Evolutionary conservation across 2,797 vertebrate species (phyloP).

Genomic region (Parotocinclus haroldoi): DNA sequence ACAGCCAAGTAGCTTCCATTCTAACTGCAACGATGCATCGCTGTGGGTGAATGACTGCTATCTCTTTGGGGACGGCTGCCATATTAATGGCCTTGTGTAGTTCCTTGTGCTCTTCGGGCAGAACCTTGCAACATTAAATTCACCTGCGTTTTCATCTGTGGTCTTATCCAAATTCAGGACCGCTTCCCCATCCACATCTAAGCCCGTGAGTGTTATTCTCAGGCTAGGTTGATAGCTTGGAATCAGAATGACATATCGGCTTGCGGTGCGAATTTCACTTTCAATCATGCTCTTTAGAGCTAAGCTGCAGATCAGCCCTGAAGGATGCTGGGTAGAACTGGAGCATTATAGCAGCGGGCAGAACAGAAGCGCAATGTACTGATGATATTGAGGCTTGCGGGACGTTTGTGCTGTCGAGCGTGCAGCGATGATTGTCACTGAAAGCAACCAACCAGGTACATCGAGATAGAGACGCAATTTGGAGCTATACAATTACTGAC

Average conservation of each 20-base stretch:
- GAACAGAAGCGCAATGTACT: slow-evolving; percentile 19
- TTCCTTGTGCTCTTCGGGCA: slow-evolving; percentile 13
- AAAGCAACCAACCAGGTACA: not conserved
- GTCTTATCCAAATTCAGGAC: slow-evolving; percentile 8
- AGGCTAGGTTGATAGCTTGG: slow-evolving; percentile 8
- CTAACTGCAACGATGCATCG: slow-evolving; percentile 18
- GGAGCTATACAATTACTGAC: not conserved
- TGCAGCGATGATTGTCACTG: not conserved
- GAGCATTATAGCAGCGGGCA: slow-evolving; percentile 11
- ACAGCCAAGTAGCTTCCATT: slow-evolving; percentile 12
- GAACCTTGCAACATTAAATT: slow-evolving; percentile 28
- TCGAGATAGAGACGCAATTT: not conserved
- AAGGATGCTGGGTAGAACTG: slow-evolving; percentile 3
- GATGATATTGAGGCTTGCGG: not conserved
- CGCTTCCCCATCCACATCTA: not conserved
- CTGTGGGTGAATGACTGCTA: slow-evolving; percentile 19
- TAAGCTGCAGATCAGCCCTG: slow-evolving; percentile 6
- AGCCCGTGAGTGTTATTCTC: no score
- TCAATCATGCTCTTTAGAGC: slow-evolving; percentile 12
- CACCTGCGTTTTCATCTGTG: slow-evolving; percentile 5
- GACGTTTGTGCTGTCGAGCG: not conserved
- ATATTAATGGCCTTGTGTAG: slow-evolving; percentile 47
- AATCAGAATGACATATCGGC: not conserved
- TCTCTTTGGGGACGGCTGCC: slow-evolving; percentile 17
- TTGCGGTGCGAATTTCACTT: slow-evolving; percentile 7